A percentile compares a stretch with the other conserved stretches of the same genome.
phyloP scores from a whole-genome alignment of 2,888 invertebrate species.

The Matsumyia berberina region DNA sequence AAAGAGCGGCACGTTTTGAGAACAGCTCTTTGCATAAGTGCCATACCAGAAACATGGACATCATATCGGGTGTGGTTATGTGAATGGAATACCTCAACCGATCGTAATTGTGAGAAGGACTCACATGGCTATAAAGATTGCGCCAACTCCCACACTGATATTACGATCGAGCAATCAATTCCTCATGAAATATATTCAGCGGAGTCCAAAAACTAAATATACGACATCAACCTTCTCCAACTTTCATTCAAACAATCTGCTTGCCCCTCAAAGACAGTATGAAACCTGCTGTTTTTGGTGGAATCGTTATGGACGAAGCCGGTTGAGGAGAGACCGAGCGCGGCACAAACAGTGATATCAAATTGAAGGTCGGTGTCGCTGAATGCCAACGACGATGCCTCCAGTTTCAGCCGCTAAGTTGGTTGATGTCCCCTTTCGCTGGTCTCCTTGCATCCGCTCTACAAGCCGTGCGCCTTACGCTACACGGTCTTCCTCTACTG shows the following conservation, averaged over 20 bases:
- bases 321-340: constrained; percentile 88
- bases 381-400: constrained; percentile 85
- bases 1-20: constrained; percentile 88
- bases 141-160: constrained; percentile 86
- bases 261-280: constrained; percentile 84
- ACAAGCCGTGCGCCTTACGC: no score
- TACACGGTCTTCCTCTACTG: no score
- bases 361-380: constrained; percentile 85
- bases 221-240: constrained; percentile 90
- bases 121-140: constrained; percentile 85
- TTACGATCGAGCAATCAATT: constrained; percentile 87
- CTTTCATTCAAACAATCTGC: constrained; percentile 88
- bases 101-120: constrained; percentile 80
- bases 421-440: no score
- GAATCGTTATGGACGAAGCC: constrained; percentile 85
- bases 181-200: constrained; percentile 88
- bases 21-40: constrained; percentile 91
- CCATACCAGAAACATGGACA: constrained; percentile 87
- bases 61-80: constrained; percentile 83
- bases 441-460: no score
- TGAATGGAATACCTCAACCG: constrained; percentile 82
- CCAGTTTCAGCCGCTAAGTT: no score
- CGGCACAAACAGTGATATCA: constrained; percentile 85
- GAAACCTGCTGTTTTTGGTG: constrained; percentile 81
- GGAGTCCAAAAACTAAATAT: constrained; percentile 85